phyloP scores from a whole-genome alignment of 2,888 invertebrate species.

The Phaedon cochleariae region DNA sequence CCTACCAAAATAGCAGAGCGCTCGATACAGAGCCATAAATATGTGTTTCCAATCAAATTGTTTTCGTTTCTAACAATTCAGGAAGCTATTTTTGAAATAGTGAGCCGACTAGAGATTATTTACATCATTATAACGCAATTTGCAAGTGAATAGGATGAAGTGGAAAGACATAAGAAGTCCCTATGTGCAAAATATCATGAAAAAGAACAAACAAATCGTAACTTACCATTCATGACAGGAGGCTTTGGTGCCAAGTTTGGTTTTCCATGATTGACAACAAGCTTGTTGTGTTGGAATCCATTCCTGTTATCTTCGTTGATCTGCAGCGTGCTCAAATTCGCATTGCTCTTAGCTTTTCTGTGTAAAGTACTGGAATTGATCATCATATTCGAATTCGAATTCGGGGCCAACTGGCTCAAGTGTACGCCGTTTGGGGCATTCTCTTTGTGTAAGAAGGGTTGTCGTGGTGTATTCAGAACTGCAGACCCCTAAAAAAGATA shows the following conservation, averaged over 20 bases:
- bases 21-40: too few species aligned
- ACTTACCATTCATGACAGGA: constrained; percentile 66
- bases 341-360: constrained; percentile 59
- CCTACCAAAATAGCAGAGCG: too few species aligned
- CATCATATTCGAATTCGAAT: constrained; percentile 38
- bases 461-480: constrained; percentile 28
- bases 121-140: too few species aligned
- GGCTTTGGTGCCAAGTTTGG: constrained; percentile 87
- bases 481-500: constrained; percentile 33
- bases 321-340: constrained; percentile 54
- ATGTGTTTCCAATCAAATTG: too few species aligned
- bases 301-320: constrained; percentile 42
- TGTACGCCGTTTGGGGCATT: constrained; percentile 42
- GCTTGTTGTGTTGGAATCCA: constrained; percentile 53
- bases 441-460: constrained; percentile 30
- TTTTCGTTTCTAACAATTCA: too few species aligned
- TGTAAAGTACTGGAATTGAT: constrained; percentile 56
- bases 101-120: too few species aligned
- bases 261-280: constrained; percentile 74
- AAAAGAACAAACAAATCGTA: too few species aligned
- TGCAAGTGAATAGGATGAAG: too few species aligned
- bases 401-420: constrained; percentile 40
- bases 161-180: too few species aligned
- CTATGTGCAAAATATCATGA: too few species aligned
- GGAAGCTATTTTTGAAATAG: too few species aligned